Base-by-base conservation (phyloP, 2,888 invertebrate species). In the Linnaemya tessellans region DNA sequence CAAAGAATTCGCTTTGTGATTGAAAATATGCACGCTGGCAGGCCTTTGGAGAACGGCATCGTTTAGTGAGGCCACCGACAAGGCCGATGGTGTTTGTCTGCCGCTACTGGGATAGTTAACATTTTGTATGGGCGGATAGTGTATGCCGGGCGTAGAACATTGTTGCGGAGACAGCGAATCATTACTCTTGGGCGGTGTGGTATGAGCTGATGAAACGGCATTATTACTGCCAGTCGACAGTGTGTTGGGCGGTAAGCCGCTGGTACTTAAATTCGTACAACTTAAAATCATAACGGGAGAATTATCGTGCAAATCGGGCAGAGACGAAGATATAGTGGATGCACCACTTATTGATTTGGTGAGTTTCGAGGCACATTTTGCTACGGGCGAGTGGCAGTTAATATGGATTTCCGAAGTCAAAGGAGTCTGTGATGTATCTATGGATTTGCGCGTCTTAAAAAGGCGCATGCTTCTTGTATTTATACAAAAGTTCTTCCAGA, bases 391-490 rank as follows among this genome's bases (percentile, higher is more conserved):
- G 9, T 82, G 71, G 9, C 20, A 62, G 70, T 54, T 67, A 49
- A 43, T 73, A 73, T 64, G 84, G 49, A 18, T 87, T 80, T 73
- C 46, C 15, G 20, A 65, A 4, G 65, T 18, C 15, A 75, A 70
- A 13, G 62, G 89, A 46, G 88, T 89, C 68, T 89, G 88, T 79
- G 84, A 87, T 80, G 91, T 91, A 88, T 92, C 92, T 82, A 91
- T 91, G 54, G 92, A 92, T 91, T 92, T 92, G 88, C 92, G 92
- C 84, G 91, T 89, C 89, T 92, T 92, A 85, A 92, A 92, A 81
- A 92, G 91, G 88, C 92, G 92, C 92, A 92, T 92, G 54, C 84
- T 87, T 80, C 54, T 54, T 38, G 35, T 54, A 18, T 65, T 70
- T 62, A 35, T 20, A 20, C 60, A 60, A 54, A 79, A 85, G 81